Evolutionary conservation across 2,113 vertebrate genomes (phyloP).

Genomic region (Carassius gibelio): DNA sequence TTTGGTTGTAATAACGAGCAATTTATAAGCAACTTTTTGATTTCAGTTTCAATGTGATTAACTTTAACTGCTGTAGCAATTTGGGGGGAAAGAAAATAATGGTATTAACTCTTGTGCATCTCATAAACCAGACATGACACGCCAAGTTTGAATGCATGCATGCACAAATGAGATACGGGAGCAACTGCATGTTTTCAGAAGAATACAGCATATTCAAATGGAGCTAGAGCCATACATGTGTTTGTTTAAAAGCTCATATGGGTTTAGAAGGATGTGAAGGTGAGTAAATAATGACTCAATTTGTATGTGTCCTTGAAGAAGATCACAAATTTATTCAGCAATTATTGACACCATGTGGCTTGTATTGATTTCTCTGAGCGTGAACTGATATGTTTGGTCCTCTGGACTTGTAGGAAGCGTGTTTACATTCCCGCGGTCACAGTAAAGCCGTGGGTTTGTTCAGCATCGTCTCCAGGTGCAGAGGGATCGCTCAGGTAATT

Average conservation of each 20-base stretch:
- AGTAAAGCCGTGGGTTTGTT: constrained; percentile 60
- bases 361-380: constrained; percentile 8
- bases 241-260: neutral
- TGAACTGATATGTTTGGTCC: constrained; percentile 6
- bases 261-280: neutral
- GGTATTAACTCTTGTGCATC: neutral
- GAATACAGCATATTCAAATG: neutral
- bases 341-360: neutral
- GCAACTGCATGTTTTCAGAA: neutral
- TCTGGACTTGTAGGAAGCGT: constrained; percentile 45
- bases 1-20: too few relatives aligned
- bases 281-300: neutral
- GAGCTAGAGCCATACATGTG: too few relatives aligned
- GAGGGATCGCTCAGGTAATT: constrained; percentile 60
- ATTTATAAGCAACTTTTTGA: too few relatives aligned
- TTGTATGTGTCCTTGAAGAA: neutral
- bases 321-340: neutral
- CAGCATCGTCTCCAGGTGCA: constrained; percentile 60
- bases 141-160: neutral
- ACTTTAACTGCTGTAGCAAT: too few relatives aligned
- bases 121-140: neutral
- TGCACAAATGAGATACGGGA: neutral
- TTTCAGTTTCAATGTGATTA: too few relatives aligned
- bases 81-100: too few relatives aligned
- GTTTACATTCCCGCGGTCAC: constrained; percentile 64